Evolutionary conservation across 2,888 invertebrate genomes (phyloP).

Genomic region (Pilophorus perplexus): DNA sequence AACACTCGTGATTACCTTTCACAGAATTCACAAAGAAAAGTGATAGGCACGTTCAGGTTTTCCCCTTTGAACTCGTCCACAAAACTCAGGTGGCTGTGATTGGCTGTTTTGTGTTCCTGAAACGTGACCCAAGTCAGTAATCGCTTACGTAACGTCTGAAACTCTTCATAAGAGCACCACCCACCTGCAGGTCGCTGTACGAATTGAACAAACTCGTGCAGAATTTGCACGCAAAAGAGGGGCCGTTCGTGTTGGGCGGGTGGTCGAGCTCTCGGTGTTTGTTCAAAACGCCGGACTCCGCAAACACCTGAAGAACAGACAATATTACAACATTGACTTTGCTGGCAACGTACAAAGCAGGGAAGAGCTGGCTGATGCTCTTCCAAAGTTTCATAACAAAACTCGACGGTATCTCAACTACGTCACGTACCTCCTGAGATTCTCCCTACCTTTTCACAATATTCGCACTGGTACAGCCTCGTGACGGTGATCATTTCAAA

Average conservation of each 20-base stretch:
- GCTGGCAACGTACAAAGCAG: neutral
- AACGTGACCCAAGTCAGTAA: neutral
- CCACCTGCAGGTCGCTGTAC: conserved; percentile 24
- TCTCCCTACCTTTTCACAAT: conserved; percentile 48
- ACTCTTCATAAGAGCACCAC: too few species aligned
- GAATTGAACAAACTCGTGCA: conserved; percentile 45
- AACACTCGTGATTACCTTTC: conserved; percentile 44
- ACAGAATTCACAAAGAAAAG: conserved; percentile 47
- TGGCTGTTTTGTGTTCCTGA: conserved; percentile 20
- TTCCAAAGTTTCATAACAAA: too few species aligned
- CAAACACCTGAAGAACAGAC: conserved; percentile 42
- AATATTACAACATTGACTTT: too few species aligned
- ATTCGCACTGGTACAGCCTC: conserved; percentile 49
- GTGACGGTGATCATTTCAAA: conserved; percentile 48
- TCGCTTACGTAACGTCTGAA: too few species aligned
- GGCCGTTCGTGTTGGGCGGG: conserved; percentile 14
- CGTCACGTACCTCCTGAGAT: too few species aligned
- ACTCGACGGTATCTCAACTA: too few species aligned
- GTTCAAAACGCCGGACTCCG: conserved; percentile 48
- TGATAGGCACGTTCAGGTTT: conserved; percentile 44
- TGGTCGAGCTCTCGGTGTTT: conserved; percentile 48
- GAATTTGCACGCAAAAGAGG: conserved; percentile 46
- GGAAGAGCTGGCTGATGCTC: neutral
- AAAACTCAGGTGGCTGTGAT: conserved; percentile 17
- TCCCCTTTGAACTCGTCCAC: conserved; percentile 44